These are phyloP conservation scores for Melanostoma mellinum DNA, from an alignment of 2,888 invertebrate genomes.

Conservation along the genomic window DNA sequence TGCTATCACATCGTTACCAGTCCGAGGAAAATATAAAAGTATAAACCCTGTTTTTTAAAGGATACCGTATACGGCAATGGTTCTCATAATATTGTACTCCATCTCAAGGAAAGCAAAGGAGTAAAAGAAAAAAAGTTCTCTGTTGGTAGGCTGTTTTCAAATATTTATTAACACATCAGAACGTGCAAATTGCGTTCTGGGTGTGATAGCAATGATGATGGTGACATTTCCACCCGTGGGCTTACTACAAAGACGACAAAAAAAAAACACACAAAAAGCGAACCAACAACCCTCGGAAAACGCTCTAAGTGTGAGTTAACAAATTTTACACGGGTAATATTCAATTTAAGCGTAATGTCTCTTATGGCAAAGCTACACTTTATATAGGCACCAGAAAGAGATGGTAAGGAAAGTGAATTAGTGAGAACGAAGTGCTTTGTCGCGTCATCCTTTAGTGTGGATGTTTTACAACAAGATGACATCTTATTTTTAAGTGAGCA, in stretches of 20 bases:
- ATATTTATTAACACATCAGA: constrained; percentile 73
- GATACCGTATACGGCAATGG: constrained; percentile 29
- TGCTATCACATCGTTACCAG: constrained; percentile 35
- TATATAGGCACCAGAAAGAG: neutral
- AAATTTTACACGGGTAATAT: constrained; percentile 80
- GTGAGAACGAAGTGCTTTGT: constrained; percentile 25
- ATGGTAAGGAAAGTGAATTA: constrained; percentile 25
- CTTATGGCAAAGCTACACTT: constrained; percentile 38
- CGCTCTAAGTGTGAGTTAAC: constrained; percentile 75
- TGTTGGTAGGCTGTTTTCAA: constrained; percentile 65
- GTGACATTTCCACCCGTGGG: constrained; percentile 65
- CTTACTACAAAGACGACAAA: neutral
- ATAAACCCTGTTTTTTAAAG: constrained; percentile 55
- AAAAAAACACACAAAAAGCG: constrained; percentile 20
- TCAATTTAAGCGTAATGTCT: constrained; percentile 77
- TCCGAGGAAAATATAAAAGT: constrained; percentile 56
- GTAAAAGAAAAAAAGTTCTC: constrained; percentile 16
- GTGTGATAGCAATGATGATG: constrained; percentile 60
- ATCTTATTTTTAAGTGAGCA: constrained; percentile 57
- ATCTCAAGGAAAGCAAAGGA: neutral
- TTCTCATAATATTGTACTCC: constrained; percentile 9
- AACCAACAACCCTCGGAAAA: constrained; percentile 41
- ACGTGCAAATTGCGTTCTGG: constrained; percentile 67
- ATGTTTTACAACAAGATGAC: constrained; percentile 19
- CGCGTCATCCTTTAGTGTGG: constrained; percentile 8